These are phyloP conservation scores for Gulo gulo DNA, from an alignment of 2,113 vertebrate species.

Conservation along the genomic window DNA sequence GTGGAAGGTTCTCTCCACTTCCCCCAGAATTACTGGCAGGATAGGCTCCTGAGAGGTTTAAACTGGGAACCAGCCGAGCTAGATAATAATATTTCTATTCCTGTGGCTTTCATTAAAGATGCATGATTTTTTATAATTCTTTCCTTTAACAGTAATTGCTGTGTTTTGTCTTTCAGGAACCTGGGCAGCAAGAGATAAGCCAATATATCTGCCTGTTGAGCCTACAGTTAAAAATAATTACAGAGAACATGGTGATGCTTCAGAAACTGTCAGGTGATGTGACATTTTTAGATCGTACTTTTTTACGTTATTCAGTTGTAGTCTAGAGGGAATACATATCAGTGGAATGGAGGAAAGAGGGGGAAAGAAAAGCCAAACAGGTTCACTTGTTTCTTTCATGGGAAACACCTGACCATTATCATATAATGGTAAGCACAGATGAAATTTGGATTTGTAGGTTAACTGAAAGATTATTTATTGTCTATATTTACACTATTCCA, in stretches of 20 bases:
- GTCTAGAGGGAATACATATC: neutral
- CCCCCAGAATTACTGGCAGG: slow-evolving; percentile 37
- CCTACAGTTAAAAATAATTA: slow-evolving; percentile 71
- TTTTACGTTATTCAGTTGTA: neutral
- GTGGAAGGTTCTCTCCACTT: neutral
- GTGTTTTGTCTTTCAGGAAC: slow-evolving; percentile 73
- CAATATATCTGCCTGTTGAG: slow-evolving; percentile 55
- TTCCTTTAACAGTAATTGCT: slow-evolving; percentile 74
- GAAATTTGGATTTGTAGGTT: neutral
- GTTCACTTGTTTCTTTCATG: neutral
- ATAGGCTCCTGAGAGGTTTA: neutral
- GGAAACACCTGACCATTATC: neutral
- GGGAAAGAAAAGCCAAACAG: neutral
- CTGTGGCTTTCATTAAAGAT: slow-evolving; percentile 70
- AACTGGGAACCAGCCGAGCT: slow-evolving; percentile 36
- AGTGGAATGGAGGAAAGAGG: neutral
- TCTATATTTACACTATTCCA: neutral
- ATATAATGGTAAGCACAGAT: neutral
- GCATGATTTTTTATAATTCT: slow-evolving; percentile 73
- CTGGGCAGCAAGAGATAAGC: slow-evolving; percentile 68
- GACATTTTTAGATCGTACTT: slow-evolving; percentile 6
- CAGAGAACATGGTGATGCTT: slow-evolving; percentile 41
- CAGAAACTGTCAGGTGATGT: neutral
- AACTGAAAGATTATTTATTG: neutral
- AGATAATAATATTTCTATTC: slow-evolving; percentile 64